Conservation (phyloP, 2,797 vertebrate genomes). For the Oreochromis grahami region DNA sequence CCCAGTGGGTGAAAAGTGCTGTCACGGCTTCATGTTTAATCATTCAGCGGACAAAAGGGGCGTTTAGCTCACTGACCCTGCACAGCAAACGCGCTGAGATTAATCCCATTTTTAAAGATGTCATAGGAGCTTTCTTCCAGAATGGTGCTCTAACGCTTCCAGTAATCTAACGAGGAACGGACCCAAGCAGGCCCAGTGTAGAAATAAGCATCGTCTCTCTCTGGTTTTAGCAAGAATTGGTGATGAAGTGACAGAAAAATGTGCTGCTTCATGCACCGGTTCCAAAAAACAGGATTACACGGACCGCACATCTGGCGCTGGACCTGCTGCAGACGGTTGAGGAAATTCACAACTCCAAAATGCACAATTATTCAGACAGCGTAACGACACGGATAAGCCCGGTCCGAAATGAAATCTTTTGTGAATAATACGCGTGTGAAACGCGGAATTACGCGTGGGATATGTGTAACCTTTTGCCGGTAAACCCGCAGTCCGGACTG, state of each 20-base stretch:
- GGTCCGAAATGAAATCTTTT: rapidly evolving
- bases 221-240: not conserved
- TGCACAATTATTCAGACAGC: not conserved
- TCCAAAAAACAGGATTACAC: not conserved
- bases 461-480: not conserved
- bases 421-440: not conserved
- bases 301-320: not conserved
- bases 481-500: constrained; percentile 6
- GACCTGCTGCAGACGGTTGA: not conserved
- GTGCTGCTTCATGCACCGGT: not conserved
- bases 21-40: not conserved
- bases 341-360: not conserved
- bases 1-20: not conserved
- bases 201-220: not conserved
- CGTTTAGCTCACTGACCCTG: not conserved
- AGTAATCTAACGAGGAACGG: not conserved
- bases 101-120: not conserved
- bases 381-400: not conserved
- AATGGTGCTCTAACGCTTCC: not conserved
- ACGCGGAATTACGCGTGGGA: not conserved
- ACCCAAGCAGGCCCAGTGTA: not conserved
- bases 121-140: not conserved
- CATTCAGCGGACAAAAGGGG: not conserved
- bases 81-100: not conserved
- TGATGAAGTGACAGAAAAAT: not conserved